Evolutionary conservation across 2,888 invertebrate species (phyloP), one percentile per base, ranked within the genome.

Genomic region (Leptura quadrifasciata): DNA sequence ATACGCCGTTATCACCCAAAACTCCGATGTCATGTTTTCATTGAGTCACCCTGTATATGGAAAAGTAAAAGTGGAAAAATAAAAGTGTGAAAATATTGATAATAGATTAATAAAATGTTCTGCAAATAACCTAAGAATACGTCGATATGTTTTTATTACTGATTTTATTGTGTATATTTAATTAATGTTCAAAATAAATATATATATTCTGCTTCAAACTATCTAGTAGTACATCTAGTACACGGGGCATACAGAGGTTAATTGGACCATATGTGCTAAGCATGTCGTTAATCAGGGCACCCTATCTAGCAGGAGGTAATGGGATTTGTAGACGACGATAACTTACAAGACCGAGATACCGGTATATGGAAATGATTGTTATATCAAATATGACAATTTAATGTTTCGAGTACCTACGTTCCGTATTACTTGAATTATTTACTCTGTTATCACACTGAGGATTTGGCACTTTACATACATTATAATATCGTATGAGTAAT

Each of bases 321-420:
- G 60, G 31, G 31, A 31, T 61, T 61, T 61, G 60, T 17, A 61
- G 17, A 27, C 17, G 31, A 61, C 27, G 63, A 63, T 63, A 63
- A 63, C 39, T 21, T 63, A 47, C 39, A 35, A 12, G 20, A 39
- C 20, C 8, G 20, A 18, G 20, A 35, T 18, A 27, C 20, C 39
- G 10, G 20, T 39, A 39, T 15, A 47, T n/a, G 12, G 15, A 47
- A n/a, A 17, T 47, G 47, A 47, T 47, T n/a, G 47, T 47, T 47
- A 3, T 4, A 47, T 17, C 4, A 63, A 39, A 63, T 39, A 20
- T 39, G 39, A 39, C 20, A 63, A 63, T 63, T 63, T 39, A 21
- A 21, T 12, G 35, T 47, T 47, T n/a, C 47, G n/a, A n/a, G 47
- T n/a, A n/a, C n/a, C 15, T 31, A 31, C 15, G 47, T 47, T 47